Evolutionary conservation across 1,140 invertebrate species (phyloP).

Genomic region (Trypoxylus dichotomus): DNA sequence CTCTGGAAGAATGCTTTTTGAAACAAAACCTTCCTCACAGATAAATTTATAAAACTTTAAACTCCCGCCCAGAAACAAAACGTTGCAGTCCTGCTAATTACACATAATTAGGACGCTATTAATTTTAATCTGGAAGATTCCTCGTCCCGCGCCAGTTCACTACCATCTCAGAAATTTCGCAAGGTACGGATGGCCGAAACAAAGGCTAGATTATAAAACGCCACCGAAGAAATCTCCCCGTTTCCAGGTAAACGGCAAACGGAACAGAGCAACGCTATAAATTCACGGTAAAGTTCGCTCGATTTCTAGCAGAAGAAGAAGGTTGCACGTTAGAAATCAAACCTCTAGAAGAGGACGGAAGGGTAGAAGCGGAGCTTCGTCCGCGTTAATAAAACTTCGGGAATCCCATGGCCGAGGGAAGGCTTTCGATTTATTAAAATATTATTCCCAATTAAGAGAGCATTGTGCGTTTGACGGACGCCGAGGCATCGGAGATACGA

Average conservation of each 20-base stretch:
- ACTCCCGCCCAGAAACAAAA: background rate
- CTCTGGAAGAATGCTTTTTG: too few species aligned
- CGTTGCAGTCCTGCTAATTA: background rate
- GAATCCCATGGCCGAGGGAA: background rate
- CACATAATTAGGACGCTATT: background rate
- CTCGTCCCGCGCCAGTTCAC: background rate
- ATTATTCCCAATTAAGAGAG: conserved; percentile 13
- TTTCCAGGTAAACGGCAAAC: too few species aligned
- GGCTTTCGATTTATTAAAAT: conserved; percentile 19
- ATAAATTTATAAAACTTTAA: background rate
- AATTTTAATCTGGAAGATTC: conserved; percentile 3
- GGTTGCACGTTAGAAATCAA: background rate
- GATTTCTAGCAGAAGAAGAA: background rate
- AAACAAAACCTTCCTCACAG: too few species aligned
- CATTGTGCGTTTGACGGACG: background rate
- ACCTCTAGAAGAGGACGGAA: background rate
- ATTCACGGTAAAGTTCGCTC: background rate
- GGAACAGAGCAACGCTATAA: background rate
- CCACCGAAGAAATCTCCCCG: too few species aligned
- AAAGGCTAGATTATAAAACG: too few species aligned
- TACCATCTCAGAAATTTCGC: too few species aligned
- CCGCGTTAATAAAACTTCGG: background rate
- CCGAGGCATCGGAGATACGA: too few species aligned
- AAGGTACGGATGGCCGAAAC: background rate
- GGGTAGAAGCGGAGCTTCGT: background rate